phyloP scores from a whole-genome alignment of 1,140 invertebrate genomes.

The Camponotus pennsylvanicus region DNA sequence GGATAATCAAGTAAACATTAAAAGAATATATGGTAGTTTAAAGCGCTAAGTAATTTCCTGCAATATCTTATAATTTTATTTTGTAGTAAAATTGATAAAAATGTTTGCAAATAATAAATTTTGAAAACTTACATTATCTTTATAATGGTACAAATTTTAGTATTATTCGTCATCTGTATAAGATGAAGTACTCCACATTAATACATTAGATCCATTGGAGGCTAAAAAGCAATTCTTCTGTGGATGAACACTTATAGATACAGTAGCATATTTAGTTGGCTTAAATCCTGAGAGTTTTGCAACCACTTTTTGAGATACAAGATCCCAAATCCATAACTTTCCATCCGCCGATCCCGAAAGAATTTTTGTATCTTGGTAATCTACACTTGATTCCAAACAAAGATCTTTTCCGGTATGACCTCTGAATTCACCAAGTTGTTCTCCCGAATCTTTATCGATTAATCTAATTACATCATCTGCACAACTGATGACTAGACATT shows the following conservation, averaged over 20 bases:
- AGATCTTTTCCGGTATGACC: slow-evolving; percentile 94
- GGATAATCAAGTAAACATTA: not conserved
- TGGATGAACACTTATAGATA: slow-evolving; percentile 91
- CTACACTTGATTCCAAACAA: slow-evolving; percentile 94
- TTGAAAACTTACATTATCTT: slow-evolving; percentile 3
- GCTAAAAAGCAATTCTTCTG: slow-evolving; percentile 89
- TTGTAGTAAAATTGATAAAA: slow-evolving; percentile 1
- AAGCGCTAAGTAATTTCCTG: not conserved
- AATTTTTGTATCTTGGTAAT: slow-evolving; percentile 93
- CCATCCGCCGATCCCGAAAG: slow-evolving; percentile 96
- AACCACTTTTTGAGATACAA: slow-evolving; percentile 91
- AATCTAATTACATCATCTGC: slow-evolving; percentile 93
- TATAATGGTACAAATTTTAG: not conserved
- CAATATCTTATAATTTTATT: not conserved
- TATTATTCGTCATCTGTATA: slow-evolving; percentile 7
- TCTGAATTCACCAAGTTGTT: slow-evolving; percentile 92
- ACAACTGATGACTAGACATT: slow-evolving; percentile 94
- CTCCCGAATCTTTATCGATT: slow-evolving; percentile 95
- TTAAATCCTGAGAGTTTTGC: slow-evolving; percentile 85
- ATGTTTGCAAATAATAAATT: not conserved
- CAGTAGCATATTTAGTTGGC: slow-evolving; percentile 76
- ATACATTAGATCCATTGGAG: slow-evolving; percentile 89
- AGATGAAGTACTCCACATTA: slow-evolving; percentile 87
- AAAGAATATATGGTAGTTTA: not conserved
- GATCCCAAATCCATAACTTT: slow-evolving; percentile 94